Evolutionary conservation across 1,140 invertebrate genomes (phyloP).

Genomic region (Aphidius ervi): DNA sequence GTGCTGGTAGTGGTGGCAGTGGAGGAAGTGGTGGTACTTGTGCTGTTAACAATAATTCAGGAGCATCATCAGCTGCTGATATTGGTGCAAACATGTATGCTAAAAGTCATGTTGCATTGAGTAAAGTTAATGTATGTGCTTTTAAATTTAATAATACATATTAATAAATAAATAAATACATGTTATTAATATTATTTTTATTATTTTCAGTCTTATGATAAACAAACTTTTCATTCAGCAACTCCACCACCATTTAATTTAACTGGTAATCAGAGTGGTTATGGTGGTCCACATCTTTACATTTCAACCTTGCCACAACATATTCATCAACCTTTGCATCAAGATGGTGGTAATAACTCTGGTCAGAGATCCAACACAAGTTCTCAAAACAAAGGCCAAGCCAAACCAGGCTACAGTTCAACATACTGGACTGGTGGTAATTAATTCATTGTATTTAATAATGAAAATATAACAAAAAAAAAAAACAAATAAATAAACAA

Average conservation of each 20-base stretch:
- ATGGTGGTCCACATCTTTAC: constrained; percentile 64
- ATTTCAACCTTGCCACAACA: constrained; percentile 70
- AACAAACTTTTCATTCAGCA: constrained; percentile 78
- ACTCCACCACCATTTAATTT: constrained; percentile 78
- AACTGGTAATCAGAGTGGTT: constrained; percentile 66
- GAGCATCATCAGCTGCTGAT: constrained; percentile 59
- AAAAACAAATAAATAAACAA: constrained; percentile 11
- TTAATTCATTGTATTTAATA: constrained; percentile 36
- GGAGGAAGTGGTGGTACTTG: constrained; percentile 51
- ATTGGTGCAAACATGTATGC: constrained; percentile 66
- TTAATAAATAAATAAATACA: not conserved
- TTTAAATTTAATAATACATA: not conserved
- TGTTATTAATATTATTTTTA: constrained; percentile 9
- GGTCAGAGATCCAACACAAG: constrained; percentile 65
- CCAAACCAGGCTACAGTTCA: constrained; percentile 63
- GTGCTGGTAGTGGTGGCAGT: constrained; percentile 48
- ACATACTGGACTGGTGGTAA: constrained; percentile 62
- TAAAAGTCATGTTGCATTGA: constrained; percentile 68
- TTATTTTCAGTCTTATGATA: constrained; percentile 70
- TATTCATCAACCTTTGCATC: constrained; percentile 72
- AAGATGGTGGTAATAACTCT: constrained; percentile 64
- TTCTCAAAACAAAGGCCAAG: constrained; percentile 64
- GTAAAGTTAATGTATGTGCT: constrained; percentile 68
- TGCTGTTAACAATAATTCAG: constrained; percentile 51
- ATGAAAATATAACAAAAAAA: not conserved